These are phyloP conservation scores for Formica exsecta DNA, from an alignment of 1,140 invertebrate genomes.

Conservation along the genomic window DNA sequence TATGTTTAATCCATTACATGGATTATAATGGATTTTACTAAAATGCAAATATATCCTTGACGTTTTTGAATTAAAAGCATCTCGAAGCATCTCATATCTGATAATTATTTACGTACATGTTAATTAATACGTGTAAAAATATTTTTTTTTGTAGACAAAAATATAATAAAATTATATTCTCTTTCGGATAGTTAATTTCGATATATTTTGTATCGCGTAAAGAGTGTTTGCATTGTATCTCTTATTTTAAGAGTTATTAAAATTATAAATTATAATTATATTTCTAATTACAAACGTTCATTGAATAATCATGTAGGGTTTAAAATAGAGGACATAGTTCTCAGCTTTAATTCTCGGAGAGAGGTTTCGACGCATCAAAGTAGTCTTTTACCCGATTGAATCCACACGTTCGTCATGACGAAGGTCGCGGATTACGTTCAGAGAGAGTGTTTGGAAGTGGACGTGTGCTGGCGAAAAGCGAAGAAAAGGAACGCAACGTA, in stretches of 20 bases:
- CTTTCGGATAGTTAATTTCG: not conserved
- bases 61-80: not conserved
- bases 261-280: not conserved
- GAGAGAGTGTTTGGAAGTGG: slow-evolving; percentile 37
- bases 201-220: not conserved
- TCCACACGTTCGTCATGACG: slow-evolving; percentile 64
- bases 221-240: not conserved
- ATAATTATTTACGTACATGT: not conserved
- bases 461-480: slow-evolving; percentile 52
- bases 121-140: not conserved
- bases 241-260: not conserved
- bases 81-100: not conserved
- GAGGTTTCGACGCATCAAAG: slow-evolving; percentile 35
- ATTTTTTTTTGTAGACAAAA: not conserved
- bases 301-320: not conserved
- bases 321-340: not conserved
- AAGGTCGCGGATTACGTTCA: slow-evolving; percentile 74
- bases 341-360: slow-evolving; percentile 54
- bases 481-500: slow-evolving; percentile 68
- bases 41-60: not conserved
- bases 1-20: not conserved
- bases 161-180: not conserved
- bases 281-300: not conserved
- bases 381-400: slow-evolving; percentile 42
- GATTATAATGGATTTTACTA: not conserved